Evolutionary conservation across 2,888 invertebrate species (phyloP).

Genomic region (Calameuta filiformis): DNA sequence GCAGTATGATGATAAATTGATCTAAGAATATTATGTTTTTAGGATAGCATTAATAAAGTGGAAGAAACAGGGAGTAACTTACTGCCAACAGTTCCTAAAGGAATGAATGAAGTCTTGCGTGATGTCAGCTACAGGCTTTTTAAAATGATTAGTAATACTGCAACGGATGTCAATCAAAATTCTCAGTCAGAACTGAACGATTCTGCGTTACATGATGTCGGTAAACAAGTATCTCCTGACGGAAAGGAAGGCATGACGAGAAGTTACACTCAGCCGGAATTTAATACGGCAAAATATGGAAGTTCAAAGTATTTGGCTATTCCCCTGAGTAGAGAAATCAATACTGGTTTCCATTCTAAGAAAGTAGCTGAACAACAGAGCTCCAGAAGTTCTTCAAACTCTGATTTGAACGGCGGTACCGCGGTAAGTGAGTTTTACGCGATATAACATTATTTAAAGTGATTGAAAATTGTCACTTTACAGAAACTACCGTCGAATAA

Average conservation of each 20-base stretch:
- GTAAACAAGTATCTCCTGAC: conserved; percentile 15
- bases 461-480: not conserved
- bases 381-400: not conserved
- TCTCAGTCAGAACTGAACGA: conserved; percentile 22
- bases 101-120: conserved; percentile 38
- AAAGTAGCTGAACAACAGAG: not conserved
- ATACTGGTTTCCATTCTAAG: not conserved
- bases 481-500: not conserved
- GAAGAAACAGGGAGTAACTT: conserved; percentile 56
- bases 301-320: not conserved
- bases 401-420: not conserved
- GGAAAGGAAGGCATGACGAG: conserved; percentile 27
- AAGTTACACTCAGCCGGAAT: conserved; percentile 45
- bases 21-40: not conserved
- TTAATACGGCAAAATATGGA: conserved; percentile 15
- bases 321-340: not conserved
- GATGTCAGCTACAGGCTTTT: conserved; percentile 45
- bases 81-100: conserved; percentile 49
- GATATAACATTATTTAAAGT: not conserved
- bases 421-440: not conserved
- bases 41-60: conserved; percentile 49
- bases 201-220: not conserved
- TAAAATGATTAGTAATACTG: conserved; percentile 40
- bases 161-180: conserved; percentile 37
- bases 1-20: not conserved